Evolutionary conservation across 2,797 vertebrate species (phyloP), one percentile per base, ranked within the genome.

Genomic region (Salarias fasciatus): DNA sequence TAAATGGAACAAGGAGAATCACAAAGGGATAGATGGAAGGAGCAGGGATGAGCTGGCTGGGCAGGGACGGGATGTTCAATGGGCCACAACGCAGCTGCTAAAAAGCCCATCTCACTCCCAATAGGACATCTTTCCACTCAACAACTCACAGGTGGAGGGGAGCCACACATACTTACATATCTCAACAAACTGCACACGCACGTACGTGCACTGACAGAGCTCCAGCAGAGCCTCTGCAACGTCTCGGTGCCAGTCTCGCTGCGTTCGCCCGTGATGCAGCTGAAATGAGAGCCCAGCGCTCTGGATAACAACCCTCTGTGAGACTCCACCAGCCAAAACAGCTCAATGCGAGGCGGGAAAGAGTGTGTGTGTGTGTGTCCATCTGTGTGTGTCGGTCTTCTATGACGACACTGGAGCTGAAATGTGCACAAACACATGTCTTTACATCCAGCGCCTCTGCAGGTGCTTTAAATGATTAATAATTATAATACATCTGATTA

Each of bases 21-120:
- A 72, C 56, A 75, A 75, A 57, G 44, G 70, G 53, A 78, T 70
- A 64, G 62, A 66, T 63, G 46, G 60, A 75, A 72, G 61, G 42
- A 60, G 44, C 69, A 47, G 56, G 56, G 56, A 63, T 75, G 69
- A 85, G 71, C 46, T 29, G 60, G 62, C 44, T 57, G 51, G 46
- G 57, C 15, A 29, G 56, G 33, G 45, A 56, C 38, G 13, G 53
- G 63, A 45, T 70, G 80, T 69, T 82, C 80, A 86, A 87, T 80
- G 78, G 69, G 71, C 77, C 81, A 76, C 57, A 70, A 59, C 64
- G 2, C 69, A 68, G 59, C 72, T 13, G 37, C 68, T 80, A 56
- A 77, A 77, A 81, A 81, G 74, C 69, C 69, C 75, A 84, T 84
- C 81, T 84, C 43, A 46, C 68, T 82, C 83, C 63, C 80, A 80